These are phyloP conservation scores for Drosophila sulfurigaster DNA, from an alignment of 1,140 invertebrate species.

Conservation along the genomic window DNA sequence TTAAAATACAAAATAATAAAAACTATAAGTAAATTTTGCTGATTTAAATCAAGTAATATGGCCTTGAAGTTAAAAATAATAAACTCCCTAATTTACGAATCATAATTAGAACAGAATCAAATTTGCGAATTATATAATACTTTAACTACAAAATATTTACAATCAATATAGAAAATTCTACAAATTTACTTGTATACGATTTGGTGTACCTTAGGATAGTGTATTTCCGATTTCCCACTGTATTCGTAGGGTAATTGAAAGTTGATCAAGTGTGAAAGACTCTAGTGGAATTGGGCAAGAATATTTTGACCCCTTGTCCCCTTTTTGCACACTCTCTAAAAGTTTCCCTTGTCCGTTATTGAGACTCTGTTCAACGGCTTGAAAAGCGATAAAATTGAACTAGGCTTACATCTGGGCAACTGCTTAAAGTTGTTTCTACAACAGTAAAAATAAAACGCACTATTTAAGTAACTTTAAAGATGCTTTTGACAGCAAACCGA, in stretches of 20 bases:
- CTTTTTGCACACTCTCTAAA: background rate
- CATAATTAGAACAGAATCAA: too few species aligned
- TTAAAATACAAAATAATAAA: too few species aligned
- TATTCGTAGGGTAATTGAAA: constrained; percentile 75
- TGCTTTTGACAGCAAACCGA: background rate
- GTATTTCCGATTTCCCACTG: constrained; percentile 13
- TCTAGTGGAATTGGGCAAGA: constrained; percentile 33
- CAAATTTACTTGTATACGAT: background rate
- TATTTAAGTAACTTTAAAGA: constrained; percentile 48
- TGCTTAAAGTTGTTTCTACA: constrained; percentile 24
- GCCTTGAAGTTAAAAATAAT: too few species aligned
- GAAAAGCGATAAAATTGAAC: constrained; percentile 77
- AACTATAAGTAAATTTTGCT: too few species aligned
- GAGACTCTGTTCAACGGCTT: constrained; percentile 51
- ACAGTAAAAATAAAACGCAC: constrained; percentile 17
- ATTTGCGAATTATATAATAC: too few species aligned
- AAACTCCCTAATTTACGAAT: too few species aligned
- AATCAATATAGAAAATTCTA: too few species aligned
- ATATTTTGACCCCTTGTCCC: constrained; percentile 6
- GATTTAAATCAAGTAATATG: too few species aligned
- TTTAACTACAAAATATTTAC: too few species aligned
- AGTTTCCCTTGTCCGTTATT: constrained; percentile 30
- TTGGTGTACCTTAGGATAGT: constrained; percentile 2
- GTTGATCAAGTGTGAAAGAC: constrained; percentile 75
- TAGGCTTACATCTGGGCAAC: constrained; percentile 40